These are phyloP conservation scores for Holacanthella duospinosa DNA, from an alignment of 2,888 invertebrate species.

Conservation along the genomic window DNA sequence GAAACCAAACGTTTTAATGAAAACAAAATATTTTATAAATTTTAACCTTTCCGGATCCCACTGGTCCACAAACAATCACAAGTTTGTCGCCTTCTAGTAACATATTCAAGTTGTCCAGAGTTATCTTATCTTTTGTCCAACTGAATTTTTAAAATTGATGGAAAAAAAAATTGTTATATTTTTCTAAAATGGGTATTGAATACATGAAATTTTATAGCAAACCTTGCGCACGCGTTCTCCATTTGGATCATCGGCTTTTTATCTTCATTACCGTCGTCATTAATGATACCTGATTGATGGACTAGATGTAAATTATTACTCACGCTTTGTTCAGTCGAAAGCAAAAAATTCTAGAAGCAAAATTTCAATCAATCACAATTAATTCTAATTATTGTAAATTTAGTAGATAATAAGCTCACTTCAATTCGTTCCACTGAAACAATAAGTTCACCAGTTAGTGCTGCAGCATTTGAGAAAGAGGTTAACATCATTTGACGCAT, in stretches of 20 bases:
- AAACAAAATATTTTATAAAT: not conserved
- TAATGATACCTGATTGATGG: not conserved
- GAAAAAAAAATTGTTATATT: too few species aligned
- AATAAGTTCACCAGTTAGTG: slow-evolving; percentile 65
- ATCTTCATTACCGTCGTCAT: not conserved
- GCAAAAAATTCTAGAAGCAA: slow-evolving; percentile 9
- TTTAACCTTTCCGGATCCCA: slow-evolving; percentile 28
- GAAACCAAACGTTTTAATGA: not conserved
- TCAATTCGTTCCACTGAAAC: slow-evolving; percentile 64
- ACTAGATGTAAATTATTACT: not conserved
- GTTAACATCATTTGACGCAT: slow-evolving; percentile 74
- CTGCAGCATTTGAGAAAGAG: slow-evolving; percentile 74
- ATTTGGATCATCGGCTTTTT: not conserved
- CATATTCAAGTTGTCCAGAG: slow-evolving; percentile 11
- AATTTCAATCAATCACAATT: not conserved
- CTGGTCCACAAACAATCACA: slow-evolving; percentile 25
- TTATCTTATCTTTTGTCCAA: slow-evolving; percentile 16
- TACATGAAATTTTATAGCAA: not conserved
- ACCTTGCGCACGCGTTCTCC: not conserved
- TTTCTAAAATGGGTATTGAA: not conserved
- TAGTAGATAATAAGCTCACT: slow-evolving; percentile 36
- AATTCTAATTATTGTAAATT: not conserved
- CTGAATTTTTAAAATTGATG: slow-evolving; percentile 8
- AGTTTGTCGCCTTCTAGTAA: slow-evolving; percentile 25
- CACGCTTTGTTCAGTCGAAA: slow-evolving; percentile 5